Percentiles rank a stretch among this genome's conserved stretches.
Evolutionary conservation across 2,888 invertebrate species (phyloP).

Genomic region (Lepeophtheirus nordmannii): DNA sequence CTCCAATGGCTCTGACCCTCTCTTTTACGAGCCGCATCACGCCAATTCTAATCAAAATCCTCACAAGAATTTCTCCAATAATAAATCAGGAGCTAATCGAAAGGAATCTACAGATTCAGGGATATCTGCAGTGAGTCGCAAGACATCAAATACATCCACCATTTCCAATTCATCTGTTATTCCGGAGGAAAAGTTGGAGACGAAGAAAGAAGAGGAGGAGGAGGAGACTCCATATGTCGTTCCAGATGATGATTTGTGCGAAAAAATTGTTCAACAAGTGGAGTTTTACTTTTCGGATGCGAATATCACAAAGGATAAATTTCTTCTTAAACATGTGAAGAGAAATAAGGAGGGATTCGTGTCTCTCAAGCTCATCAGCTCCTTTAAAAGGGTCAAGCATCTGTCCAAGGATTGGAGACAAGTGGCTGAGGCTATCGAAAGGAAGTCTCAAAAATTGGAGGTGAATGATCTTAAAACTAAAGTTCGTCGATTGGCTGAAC

Average conservation of each 20-base stretch:
- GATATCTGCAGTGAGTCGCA: conserved; percentile 8
- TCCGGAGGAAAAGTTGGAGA: conserved; percentile 8
- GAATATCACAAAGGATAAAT: conserved; percentile 85
- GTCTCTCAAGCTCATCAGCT: conserved; percentile 79
- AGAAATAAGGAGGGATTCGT: conserved; percentile 91
- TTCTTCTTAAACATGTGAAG: conserved; percentile 80
- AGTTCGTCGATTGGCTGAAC: conserved; percentile 60
- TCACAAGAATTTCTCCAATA: not conserved
- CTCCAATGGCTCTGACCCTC: not conserved
- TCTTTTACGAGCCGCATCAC: not conserved
- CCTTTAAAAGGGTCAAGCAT: conserved; percentile 85
- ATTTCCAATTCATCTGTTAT: not conserved
- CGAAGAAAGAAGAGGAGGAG: conserved; percentile 18
- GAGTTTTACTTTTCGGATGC: conserved; percentile 92
- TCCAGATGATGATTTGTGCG: conserved; percentile 59
- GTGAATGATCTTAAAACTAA: conserved; percentile 83
- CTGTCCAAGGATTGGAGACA: conserved; percentile 84
- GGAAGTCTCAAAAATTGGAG: conserved; percentile 60
- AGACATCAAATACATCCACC: conserved; percentile 22
- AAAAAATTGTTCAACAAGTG: conserved; percentile 61
- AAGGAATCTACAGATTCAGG: conserved; percentile 23
- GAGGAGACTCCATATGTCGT: conserved; percentile 30
- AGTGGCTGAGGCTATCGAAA: conserved; percentile 66
- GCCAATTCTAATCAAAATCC: not conserved
- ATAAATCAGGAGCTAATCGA: conserved; percentile 15